These are phyloP conservation scores for Alloscopus bannaensis DNA, from an alignment of 2,888 invertebrate species.

Conservation along the genomic window DNA sequence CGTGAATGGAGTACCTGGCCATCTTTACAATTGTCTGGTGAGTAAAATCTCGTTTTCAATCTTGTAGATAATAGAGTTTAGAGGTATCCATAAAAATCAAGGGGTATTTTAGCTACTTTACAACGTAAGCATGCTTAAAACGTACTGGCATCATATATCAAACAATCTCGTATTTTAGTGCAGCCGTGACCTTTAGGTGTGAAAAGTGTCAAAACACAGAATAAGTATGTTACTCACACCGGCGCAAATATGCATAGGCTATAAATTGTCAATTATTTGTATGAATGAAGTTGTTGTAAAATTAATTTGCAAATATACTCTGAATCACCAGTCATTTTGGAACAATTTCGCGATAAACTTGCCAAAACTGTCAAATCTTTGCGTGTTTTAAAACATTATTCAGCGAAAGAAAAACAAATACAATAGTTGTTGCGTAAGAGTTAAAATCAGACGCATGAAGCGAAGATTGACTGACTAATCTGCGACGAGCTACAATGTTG, in stretches of 20 bases:
- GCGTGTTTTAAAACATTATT: not conserved
- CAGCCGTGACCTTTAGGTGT: constrained; percentile 44
- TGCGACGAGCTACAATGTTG: not conserved
- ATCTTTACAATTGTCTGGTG: too few relatives aligned
- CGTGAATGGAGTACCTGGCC: too few relatives aligned
- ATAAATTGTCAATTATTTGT: not conserved
- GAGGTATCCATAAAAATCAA: too few relatives aligned
- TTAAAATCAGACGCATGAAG: not conserved
- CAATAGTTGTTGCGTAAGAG: not conserved
- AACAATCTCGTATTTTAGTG: not conserved
- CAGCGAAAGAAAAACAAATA: not conserved
- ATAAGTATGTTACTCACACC: not conserved
- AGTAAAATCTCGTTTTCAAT: too few relatives aligned
- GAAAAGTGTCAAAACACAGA: constrained; percentile 51
- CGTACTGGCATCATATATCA: constrained; percentile 29
- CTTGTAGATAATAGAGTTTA: too few relatives aligned
- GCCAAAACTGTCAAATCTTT: constrained; percentile 23
- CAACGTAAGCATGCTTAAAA: too few relatives aligned
- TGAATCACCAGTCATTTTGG: not conserved
- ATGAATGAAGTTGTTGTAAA: not conserved
- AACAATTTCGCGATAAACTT: not conserved
- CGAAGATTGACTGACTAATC: constrained; percentile 11
- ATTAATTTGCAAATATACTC: not conserved
- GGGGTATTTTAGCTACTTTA: not conserved
- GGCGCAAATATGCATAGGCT: not conserved